Base-by-base conservation (phyloP, 2,113 vertebrate genomes). In the Shinisaurus crocodilurus region DNA sequence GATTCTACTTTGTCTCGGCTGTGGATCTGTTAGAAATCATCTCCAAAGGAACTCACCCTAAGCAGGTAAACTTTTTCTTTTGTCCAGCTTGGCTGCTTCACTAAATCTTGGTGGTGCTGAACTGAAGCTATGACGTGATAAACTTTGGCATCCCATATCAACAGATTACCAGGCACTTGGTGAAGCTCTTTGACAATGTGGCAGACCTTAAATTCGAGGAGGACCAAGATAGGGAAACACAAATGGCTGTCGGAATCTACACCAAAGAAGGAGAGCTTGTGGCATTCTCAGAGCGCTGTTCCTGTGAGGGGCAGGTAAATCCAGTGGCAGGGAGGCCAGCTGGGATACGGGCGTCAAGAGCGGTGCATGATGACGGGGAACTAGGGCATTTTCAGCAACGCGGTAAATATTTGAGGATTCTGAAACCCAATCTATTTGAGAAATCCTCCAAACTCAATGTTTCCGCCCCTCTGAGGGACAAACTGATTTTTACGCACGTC, bases 101-200 rank as follows among this genome's bases (percentile, higher is more conserved):
- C 88, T 89, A 79, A 54, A 70, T 80, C 63, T 23, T 84, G 18
- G 57, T 40, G 57, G 88, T 91, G 82, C 27, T 18, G n/a, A 91
- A 90, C 79, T 72, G 16, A 83, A 91, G 87, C 18, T 85, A 65
- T 88, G 86, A 70, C 37, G 90, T n/a, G 85, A 43, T 93, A 8
- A 67, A 9, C 5, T 82, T 93, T 94, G 88, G 15, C 54, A 1
- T 57, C 37, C n/a, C 83, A 32, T 82, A 3, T 15, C 79, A 92
- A 89, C 82, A 98, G 97, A 97, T 98, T 90, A 97, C 96, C 65
- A 96, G 96, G 45, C 97, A 98, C 88, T 95, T 98, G 76, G 76
- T 98, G 72, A 98, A 98, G 89, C 94, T 98, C 54, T 96, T 97
- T 95, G 97, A 98, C 94, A 97, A 96, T 88, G 89, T 97, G 94